phyloP scores from a whole-genome alignment of 2,797 vertebrate genomes.

The Melanotaenia boesemani region DNA sequence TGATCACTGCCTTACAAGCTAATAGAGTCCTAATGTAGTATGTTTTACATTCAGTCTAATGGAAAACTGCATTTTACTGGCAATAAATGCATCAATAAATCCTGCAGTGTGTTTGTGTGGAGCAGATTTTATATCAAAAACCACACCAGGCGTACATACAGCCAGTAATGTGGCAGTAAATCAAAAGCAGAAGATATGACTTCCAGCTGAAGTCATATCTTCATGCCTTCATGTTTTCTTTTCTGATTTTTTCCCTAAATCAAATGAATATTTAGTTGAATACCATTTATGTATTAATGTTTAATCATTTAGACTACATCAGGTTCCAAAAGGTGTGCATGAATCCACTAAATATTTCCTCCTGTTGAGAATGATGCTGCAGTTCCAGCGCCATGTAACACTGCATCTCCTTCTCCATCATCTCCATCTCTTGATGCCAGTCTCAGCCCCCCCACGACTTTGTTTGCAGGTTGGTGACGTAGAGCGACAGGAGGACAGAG shows the following conservation, averaged over 20 bases:
- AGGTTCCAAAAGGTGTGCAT: background rate
- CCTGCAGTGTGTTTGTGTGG: slow-evolving; percentile 22
- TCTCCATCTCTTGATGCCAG: slow-evolving; percentile 69
- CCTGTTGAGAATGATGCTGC: slow-evolving; percentile 60
- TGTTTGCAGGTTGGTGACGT: slow-evolving; percentile 84
- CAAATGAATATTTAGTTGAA: background rate
- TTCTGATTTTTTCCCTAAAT: background rate
- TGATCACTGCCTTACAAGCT: slow-evolving; percentile 17
- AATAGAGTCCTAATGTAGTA: slow-evolving; percentile 15
- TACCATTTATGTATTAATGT: background rate
- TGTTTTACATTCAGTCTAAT: slow-evolving; percentile 17
- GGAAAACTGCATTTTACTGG: slow-evolving; percentile 31
- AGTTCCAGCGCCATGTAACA: slow-evolving; percentile 60
- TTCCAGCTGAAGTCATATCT: slow-evolving; percentile 4
- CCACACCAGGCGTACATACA: slow-evolving; percentile 15
- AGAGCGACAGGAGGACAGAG: slow-evolving; percentile 70
- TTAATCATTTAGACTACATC: slow-evolving; percentile 1
- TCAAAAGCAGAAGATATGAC: slow-evolving; percentile 21
- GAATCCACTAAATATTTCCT: slow-evolving; percentile 22
- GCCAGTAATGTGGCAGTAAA: slow-evolving; percentile 8
- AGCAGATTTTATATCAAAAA: slow-evolving; percentile 25
- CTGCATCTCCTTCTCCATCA: slow-evolving; percentile 75
- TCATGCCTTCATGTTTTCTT: background rate
- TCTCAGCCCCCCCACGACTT: slow-evolving; percentile 66
- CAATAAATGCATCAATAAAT: slow-evolving; percentile 35